phyloP scores from a whole-genome alignment of 2,797 vertebrate genomes.

The Botia kubotai region DNA sequence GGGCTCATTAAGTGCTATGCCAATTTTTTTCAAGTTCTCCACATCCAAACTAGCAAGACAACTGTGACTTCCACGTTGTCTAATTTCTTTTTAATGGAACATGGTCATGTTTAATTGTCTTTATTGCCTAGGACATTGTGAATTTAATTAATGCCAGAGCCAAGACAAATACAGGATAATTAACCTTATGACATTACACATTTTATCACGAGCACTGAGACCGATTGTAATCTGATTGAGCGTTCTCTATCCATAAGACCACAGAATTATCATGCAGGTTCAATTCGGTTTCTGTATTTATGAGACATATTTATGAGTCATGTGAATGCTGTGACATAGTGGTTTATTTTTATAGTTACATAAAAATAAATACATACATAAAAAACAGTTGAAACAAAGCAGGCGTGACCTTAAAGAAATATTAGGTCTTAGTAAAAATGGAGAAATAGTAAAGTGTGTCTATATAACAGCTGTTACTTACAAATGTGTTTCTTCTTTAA shows the following conservation, averaged over 20 bases:
- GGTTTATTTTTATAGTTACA: background rate
- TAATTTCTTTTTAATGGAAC: slow-evolving; percentile 45
- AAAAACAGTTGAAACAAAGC: background rate
- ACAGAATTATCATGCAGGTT: background rate
- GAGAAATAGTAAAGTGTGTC: no score
- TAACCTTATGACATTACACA: slow-evolving; percentile 42
- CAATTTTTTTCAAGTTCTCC: slow-evolving; percentile 33
- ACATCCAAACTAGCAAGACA: slow-evolving; percentile 1
- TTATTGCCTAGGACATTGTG: slow-evolving; percentile 4
- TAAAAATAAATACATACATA: background rate
- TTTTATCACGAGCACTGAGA: slow-evolving; percentile 7
- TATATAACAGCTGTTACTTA: no score
- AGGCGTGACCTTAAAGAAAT: background rate
- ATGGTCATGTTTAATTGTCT: slow-evolving; percentile 43
- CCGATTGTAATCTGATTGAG: slow-evolving; percentile 10
- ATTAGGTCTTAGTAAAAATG: no score
- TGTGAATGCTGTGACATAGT: background rate
- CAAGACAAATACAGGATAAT: slow-evolving; percentile 18
- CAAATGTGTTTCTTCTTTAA: no score
- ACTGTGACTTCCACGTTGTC: slow-evolving; percentile 9
- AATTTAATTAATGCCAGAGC: slow-evolving; percentile 40
- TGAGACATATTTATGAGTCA: slow-evolving; percentile 7
- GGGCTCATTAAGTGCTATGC: slow-evolving; percentile 44
- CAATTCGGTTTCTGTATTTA: background rate
- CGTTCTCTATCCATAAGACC: background rate